These are phyloP conservation scores for Sialia sialis DNA, from an alignment of 2,113 vertebrate species.

Conservation along the genomic window DNA sequence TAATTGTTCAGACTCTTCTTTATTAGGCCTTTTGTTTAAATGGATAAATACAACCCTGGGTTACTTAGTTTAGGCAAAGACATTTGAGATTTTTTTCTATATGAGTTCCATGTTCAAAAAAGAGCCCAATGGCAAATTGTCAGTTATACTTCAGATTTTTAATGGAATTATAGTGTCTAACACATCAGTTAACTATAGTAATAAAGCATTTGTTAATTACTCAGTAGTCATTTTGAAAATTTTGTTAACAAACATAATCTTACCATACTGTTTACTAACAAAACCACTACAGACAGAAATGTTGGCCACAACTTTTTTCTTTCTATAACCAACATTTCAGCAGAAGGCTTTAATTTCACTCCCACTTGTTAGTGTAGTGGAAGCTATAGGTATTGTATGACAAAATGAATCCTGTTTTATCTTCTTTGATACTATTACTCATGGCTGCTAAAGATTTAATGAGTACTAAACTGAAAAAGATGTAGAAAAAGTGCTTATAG, in stretches of 20 bases:
- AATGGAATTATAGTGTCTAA: neutral
- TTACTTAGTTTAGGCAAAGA: neutral
- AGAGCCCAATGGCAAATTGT: neutral
- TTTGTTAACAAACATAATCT: neutral
- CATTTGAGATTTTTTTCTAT: neutral
- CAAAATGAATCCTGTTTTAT: slow-evolving; percentile 39
- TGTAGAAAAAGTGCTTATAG: slow-evolving; percentile 54
- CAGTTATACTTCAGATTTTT: neutral
- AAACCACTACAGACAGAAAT: neutral
- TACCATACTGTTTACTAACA: neutral
- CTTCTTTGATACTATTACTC: slow-evolving; percentile 49
- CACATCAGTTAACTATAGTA: neutral
- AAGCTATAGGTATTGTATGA: slow-evolving; percentile 45
- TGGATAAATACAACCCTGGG: neutral
- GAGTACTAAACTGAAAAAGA: slow-evolving; percentile 58
- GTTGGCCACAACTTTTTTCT: neutral
- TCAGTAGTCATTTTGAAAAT: neutral
- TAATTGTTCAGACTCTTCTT: neutral
- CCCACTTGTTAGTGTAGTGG: neutral
- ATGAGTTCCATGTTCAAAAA: neutral
- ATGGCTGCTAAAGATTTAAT: slow-evolving; percentile 50
- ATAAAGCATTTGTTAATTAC: neutral
- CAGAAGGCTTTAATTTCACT: slow-evolving; percentile 56
- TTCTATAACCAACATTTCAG: neutral
- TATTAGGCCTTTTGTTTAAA: neutral